Evolutionary conservation across 2,113 vertebrate genomes (phyloP).

Genomic region (Leucopternis melanops): DNA sequence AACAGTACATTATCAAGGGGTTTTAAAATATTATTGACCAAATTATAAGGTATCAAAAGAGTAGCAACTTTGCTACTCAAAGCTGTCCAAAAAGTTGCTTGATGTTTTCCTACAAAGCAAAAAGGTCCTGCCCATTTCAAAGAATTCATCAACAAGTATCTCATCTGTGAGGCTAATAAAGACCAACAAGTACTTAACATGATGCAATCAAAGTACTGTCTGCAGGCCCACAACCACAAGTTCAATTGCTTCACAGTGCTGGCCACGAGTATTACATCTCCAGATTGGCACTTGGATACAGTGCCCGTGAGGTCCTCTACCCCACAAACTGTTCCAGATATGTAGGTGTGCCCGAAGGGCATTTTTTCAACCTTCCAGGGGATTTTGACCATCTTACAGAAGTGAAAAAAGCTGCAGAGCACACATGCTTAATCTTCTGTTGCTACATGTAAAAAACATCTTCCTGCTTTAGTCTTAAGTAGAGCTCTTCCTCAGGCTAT

Average conservation of each 20-base stretch:
- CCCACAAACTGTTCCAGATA: not conserved
- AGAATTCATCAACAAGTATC: not conserved
- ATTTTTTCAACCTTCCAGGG: not conserved
- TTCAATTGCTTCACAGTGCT: not conserved
- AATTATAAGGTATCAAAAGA: not conserved
- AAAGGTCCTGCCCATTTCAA: not conserved
- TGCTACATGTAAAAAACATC: not conserved
- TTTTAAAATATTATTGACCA: not conserved
- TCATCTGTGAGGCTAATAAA: not conserved
- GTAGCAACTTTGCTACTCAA: not conserved
- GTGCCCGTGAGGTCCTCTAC: rapidly evolving
- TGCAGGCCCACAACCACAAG: not conserved
- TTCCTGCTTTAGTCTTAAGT: not conserved
- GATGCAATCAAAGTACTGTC: not conserved
- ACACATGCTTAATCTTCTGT: not conserved
- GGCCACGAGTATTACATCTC: not conserved
- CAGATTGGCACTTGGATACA: rapidly evolving
- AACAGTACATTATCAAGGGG: not conserved
- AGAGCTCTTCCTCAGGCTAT: not conserved
- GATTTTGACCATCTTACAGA: not conserved
- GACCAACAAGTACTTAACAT: not conserved
- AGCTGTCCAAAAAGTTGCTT: not conserved
- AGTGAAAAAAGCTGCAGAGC: not conserved
- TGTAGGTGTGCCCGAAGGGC: rapidly evolving
- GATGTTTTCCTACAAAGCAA: not conserved